Conservation (phyloP, 2,113 vertebrate genomes). For the Dermatemys mawii region DNA sequence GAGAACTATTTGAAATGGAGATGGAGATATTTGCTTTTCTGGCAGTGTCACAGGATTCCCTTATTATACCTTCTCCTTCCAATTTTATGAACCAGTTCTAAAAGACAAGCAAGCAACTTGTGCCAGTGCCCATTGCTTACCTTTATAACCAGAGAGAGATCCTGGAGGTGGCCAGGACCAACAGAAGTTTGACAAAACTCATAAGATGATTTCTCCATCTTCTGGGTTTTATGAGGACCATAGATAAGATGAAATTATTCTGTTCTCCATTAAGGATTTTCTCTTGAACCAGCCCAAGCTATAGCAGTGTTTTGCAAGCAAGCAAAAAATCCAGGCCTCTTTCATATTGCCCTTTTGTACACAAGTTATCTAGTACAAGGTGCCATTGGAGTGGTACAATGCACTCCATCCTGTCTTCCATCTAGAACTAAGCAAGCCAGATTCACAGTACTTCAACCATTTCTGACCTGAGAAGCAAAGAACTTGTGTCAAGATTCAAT, state of each 20-base stretch:
- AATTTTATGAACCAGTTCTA: neutral
- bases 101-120: neutral
- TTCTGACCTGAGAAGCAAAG: neutral
- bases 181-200: neutral
- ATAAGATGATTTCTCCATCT: neutral
- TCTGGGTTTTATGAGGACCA: neutral
- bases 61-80: neutral
- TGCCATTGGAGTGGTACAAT: neutral
- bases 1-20: neutral
- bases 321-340: neutral
- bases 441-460: neutral
- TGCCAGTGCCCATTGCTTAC: neutral
- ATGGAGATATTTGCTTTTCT: neutral
- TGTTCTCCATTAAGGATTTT: neutral
- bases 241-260: neutral
- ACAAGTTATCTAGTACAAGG: neutral
- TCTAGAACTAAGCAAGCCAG: neutral
- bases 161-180: neutral
- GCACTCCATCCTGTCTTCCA: neutral
- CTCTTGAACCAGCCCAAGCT: neutral
- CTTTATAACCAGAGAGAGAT: neutral
- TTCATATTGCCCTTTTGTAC: neutral
- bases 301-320: neutral
- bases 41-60: neutral
- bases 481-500: neutral